phyloP scores from a whole-genome alignment of 2,113 vertebrate genomes.

The Syngnathus typhle region DNA sequence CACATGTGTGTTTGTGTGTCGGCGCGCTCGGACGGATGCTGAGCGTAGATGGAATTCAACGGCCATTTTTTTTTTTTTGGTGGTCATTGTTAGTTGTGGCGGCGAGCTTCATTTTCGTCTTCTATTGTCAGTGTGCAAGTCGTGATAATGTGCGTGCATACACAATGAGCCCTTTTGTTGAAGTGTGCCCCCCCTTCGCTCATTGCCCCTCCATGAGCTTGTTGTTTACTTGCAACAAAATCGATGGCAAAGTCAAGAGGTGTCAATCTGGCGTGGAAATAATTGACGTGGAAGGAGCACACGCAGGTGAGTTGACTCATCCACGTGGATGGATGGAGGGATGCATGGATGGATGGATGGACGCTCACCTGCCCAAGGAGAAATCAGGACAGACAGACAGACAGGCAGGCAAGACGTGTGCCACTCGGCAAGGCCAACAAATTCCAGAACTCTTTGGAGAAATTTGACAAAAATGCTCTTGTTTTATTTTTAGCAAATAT shows the following conservation, averaged over 20 bases:
- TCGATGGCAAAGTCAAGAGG: slow-evolving; percentile 1
- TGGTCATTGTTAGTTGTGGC: not conserved
- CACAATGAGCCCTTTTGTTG: not conserved
- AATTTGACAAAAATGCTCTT: no score
- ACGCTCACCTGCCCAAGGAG: no score
- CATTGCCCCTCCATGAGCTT: not conserved
- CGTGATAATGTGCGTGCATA: not conserved
- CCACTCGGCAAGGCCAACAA: no score
- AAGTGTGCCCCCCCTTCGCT: not conserved
- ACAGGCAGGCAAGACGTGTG: no score
- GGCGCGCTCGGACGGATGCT: not conserved
- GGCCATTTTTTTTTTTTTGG: not conserved
- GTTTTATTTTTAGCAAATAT: no score
- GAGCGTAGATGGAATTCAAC: slow-evolving; percentile 1
- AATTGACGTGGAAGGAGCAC: not conserved
- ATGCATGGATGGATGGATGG: not conserved
- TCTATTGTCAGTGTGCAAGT: not conserved
- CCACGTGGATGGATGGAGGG: not conserved
- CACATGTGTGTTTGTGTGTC: slow-evolving; percentile 22
- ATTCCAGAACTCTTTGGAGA: no score
- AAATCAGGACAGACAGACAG: no score
- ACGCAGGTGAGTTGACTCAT: not conserved
- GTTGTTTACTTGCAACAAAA: not conserved
- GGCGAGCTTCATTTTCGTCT: not conserved
- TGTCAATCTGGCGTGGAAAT: not conserved